A percentile compares a stretch with the other conserved stretches of the same genome.
phyloP scores from a whole-genome alignment of 2,888 invertebrate species.

The Agapetus fuscipes region DNA sequence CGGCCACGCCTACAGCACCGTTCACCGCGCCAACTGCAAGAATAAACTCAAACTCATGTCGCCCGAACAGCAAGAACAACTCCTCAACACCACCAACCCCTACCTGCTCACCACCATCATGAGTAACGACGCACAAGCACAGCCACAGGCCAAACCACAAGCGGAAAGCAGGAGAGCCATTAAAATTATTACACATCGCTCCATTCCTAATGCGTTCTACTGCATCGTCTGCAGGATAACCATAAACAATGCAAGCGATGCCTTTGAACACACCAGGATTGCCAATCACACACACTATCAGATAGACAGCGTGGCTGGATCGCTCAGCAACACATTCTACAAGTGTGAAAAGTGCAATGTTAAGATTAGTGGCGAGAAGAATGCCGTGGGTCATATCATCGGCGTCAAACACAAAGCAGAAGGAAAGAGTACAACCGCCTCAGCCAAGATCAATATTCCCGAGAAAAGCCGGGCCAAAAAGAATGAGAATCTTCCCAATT shows the following conservation, averaged over 20 bases:
- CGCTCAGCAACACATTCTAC: conserved; percentile 9
- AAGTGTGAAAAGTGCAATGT: conserved; percentile 12
- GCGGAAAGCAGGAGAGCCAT: background rate
- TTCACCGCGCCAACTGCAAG: conserved; percentile 4
- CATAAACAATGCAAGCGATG: background rate
- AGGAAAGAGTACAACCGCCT: too few species aligned
- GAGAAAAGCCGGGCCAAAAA: background rate
- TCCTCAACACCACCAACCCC: background rate
- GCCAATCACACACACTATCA: background rate
- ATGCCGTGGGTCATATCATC: conserved; percentile 14
- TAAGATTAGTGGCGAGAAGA: conserved; percentile 18
- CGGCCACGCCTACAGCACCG: conserved; percentile 2
- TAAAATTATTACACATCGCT: background rate
- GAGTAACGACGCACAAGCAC: background rate
- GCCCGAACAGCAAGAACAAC: background rate
- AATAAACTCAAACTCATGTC: too few species aligned
- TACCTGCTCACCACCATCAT: background rate
- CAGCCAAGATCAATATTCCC: background rate
- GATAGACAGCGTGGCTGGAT: conserved; percentile 5
- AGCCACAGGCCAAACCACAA: background rate
- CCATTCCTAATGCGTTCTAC: background rate
- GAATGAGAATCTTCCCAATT: background rate
- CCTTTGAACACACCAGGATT: background rate
- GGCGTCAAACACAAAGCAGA: conserved; percentile 1
- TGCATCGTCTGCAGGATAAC: background rate